A percentile compares a stretch with the other conserved stretches of the same genome.
Evolutionary conservation across 2,113 vertebrate species (phyloP).

Genomic region (Penelope pileata): DNA sequence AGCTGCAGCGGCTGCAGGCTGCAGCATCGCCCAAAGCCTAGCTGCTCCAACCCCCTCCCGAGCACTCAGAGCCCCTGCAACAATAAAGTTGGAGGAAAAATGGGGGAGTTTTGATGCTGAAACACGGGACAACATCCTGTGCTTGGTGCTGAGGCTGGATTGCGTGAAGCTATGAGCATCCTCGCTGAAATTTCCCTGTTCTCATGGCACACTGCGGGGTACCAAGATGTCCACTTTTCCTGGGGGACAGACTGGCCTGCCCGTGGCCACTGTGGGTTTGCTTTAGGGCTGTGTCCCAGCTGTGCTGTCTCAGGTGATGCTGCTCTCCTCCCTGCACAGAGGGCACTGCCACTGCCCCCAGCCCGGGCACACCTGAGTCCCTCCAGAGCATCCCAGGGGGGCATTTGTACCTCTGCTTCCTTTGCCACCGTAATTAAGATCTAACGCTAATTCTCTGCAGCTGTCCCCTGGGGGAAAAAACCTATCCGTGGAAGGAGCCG

Average conservation of each 20-base stretch:
- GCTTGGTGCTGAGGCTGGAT: no score
- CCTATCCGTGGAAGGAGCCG: background rate
- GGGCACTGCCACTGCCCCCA: background rate
- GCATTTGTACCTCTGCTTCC: background rate
- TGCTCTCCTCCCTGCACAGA: background rate
- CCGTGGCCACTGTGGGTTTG: rapidly evolving
- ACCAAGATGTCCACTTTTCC: background rate
- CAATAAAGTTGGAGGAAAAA: conserved; percentile 40
- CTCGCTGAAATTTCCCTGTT: background rate
- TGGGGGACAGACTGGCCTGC: background rate
- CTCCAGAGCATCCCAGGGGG: background rate
- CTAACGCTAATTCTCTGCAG: background rate
- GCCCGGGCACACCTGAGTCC: no score
- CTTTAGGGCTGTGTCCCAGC: background rate
- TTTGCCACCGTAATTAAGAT: background rate
- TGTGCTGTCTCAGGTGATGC: background rate
- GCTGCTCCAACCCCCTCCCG: no score
- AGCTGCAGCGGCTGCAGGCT: conserved; percentile 53
- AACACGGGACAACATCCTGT: background rate
- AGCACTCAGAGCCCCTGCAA: background rate
- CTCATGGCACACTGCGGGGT: rapidly evolving
- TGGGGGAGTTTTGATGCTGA: background rate
- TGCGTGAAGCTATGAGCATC: no score
- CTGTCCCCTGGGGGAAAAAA: background rate
- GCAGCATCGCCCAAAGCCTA: conserved; percentile 14